These are phyloP conservation scores for Tenebrio molitor DNA, from an alignment of 1,140 invertebrate genomes.

Conservation along the genomic window DNA sequence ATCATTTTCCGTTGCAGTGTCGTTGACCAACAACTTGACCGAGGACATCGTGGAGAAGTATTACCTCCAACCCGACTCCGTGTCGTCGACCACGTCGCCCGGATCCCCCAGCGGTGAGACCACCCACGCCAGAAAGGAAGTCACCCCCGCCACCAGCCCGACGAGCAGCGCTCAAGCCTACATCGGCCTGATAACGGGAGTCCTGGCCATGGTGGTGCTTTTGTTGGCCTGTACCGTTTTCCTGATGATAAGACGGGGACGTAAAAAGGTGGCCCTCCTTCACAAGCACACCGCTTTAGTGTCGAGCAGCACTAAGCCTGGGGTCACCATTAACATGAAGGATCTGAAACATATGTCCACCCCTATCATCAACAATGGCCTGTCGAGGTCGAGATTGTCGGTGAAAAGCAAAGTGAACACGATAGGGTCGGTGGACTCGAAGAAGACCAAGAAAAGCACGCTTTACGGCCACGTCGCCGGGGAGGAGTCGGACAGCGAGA, in stretches of 20 bases:
- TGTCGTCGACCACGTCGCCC: constrained; percentile 61
- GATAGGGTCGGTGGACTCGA: constrained; percentile 54
- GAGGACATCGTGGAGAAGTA: constrained; percentile 67
- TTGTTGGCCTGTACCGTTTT: constrained; percentile 78
- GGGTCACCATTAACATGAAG: constrained; percentile 78
- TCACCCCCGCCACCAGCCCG: constrained; percentile 76
- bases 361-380: constrained; percentile 71
- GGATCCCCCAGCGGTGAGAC: constrained; percentile 59
- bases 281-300: constrained; percentile 78
- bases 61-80: constrained; percentile 63
- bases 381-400: constrained; percentile 69
- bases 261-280: constrained; percentile 76
- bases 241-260: constrained; percentile 78
- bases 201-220: constrained; percentile 79
- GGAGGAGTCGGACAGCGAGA: constrained; percentile 73
- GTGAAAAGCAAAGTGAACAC: constrained; percentile 66
- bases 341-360: constrained; percentile 72
- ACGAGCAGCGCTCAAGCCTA: constrained; percentile 77
- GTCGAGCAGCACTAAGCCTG: constrained; percentile 66
- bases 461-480: constrained; percentile 68
- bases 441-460: constrained; percentile 62
- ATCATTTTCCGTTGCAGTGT: constrained; percentile 58
- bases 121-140: constrained; percentile 66
- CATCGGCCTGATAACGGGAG: constrained; percentile 85
- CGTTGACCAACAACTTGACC: constrained; percentile 67